Percentiles rank a stretch among this genome's conserved stretches.
These are phyloP conservation scores for Nezara viridula DNA, from an alignment of 2,888 invertebrate genomes.

Conservation along the genomic window DNA sequence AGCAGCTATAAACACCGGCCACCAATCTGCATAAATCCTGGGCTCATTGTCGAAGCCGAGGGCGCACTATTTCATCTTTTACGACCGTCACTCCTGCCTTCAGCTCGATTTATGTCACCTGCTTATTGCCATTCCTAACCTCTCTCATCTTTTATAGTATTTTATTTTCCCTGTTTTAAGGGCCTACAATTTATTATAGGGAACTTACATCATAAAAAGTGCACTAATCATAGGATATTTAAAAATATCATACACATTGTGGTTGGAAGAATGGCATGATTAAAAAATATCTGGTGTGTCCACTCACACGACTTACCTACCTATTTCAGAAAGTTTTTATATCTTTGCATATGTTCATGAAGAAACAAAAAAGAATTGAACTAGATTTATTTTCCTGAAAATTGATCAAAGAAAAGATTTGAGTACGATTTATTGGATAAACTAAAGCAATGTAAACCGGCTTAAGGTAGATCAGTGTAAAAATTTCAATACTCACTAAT, in stretches of 20 bases:
- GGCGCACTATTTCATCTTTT: conserved; percentile 37
- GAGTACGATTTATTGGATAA: too few species aligned
- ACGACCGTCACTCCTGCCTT: conserved; percentile 44
- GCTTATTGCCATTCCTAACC: conserved; percentile 28
- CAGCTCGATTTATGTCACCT: background rate
- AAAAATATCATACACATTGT: background rate
- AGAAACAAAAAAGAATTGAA: too few species aligned
- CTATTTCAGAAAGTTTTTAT: too few species aligned
- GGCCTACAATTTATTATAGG: background rate
- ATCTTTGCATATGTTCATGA: too few species aligned
- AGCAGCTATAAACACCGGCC: conserved; percentile 26
- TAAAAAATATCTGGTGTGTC: too few species aligned
- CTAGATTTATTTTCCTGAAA: too few species aligned
- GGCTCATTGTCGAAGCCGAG: conserved; percentile 21
- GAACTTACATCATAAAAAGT: background rate
- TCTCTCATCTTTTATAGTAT: background rate
- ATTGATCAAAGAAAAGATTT: too few species aligned
- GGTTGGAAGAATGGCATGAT: too few species aligned
- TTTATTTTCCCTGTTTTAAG: background rate
- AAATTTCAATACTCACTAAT: too few species aligned
- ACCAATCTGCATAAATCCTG: conserved; percentile 49
- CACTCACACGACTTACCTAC: too few species aligned
- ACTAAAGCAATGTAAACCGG: too few species aligned
- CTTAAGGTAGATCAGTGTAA: too few species aligned
- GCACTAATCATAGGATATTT: background rate